Percentiles rank a stretch among this genome's conserved stretches.
Evolutionary conservation across 2,888 invertebrate species (phyloP).

Genomic region (Cerceris rybyensis): DNA sequence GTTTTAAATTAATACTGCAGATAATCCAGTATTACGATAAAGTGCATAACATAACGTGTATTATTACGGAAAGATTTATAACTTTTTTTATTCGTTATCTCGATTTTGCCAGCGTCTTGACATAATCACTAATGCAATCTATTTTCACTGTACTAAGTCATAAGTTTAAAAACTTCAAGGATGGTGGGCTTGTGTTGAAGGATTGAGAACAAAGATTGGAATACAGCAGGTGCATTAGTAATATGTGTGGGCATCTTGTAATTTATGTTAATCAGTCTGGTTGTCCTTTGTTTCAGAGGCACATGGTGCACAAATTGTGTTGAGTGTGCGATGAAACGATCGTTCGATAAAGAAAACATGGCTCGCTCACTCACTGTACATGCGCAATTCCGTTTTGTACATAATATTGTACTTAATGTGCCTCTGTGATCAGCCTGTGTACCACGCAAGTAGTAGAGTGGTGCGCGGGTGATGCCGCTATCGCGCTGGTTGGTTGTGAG

Average conservation of each 20-base stretch:
- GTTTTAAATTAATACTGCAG: not conserved
- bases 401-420: conserved; percentile 77
- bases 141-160: conserved; percentile 39
- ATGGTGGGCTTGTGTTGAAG: conserved; percentile 70
- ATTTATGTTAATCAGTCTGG: conserved; percentile 82
- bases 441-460: conserved; percentile 74
- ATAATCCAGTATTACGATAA: not conserved
- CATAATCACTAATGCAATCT: conserved; percentile 66
- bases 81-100: conserved; percentile 7
- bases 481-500: conserved; percentile 78
- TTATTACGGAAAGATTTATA: not conserved
- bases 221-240: conserved; percentile 52
- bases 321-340: conserved; percentile 80
- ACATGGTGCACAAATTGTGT: conserved; percentile 85
- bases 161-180: not conserved
- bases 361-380: conserved; percentile 81
- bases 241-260: conserved; percentile 78
- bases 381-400: conserved; percentile 71
- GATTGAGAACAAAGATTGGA: conserved; percentile 66
- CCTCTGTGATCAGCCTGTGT: conserved; percentile 80
- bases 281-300: conserved; percentile 91
- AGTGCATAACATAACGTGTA: not conserved
- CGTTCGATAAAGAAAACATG: conserved; percentile 72
- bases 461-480: conserved; percentile 74
- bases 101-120: conserved; percentile 26